Base-by-base conservation (phyloP, 2,888 invertebrate species). In the Drosophila atripex region DNA sequence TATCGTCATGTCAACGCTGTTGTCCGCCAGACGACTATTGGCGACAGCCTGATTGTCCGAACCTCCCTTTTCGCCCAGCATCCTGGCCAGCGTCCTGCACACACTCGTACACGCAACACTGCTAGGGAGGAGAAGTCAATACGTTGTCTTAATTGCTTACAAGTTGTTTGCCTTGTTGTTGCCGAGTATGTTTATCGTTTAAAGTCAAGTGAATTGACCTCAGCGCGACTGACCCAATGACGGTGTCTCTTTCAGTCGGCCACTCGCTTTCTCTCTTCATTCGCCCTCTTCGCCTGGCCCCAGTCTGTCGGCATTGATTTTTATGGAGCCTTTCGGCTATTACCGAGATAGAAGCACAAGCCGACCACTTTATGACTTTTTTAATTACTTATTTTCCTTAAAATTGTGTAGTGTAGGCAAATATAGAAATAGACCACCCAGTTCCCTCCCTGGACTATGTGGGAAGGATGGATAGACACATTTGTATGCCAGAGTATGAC, bases 351-450 rank as follows among this genome's bases (percentile, higher is more conserved):
- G 43, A 56, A 51, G 53, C 46, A 59, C 55, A 61, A 43, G 52
- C 45, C 57, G 64, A 51, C 73, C 77, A 60, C 70, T 83, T 83
- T 85, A 83, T 82, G 79, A 79, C 76, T 73, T 79, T 83, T 79
- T 83, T 83, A 83, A 83, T 83, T 83, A 85, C 82, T 85, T 85
- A 85, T 76, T 86, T 83, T 78, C 69, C 75, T 71, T 68, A 71
- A 86, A 82, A 75, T 59, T 71, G 73, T 70, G 68, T 75, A 64
- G 71, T 68, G 75, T 76, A 79, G 71, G 71, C 71, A 71, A 79
- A 85, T 82, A 77, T 79, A 80, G 71, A 72, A 83, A 76, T 77
- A 69, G 54, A 64, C 56, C 66, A 46, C 47, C 64, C 58, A 61
- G 28, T 43, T n/a, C 35, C 35, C 7, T 43, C 46, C 35, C 35